phyloP scores from a whole-genome alignment of 2,797 vertebrate genomes.

The Poeciliopsis paucimaculata region DNA sequence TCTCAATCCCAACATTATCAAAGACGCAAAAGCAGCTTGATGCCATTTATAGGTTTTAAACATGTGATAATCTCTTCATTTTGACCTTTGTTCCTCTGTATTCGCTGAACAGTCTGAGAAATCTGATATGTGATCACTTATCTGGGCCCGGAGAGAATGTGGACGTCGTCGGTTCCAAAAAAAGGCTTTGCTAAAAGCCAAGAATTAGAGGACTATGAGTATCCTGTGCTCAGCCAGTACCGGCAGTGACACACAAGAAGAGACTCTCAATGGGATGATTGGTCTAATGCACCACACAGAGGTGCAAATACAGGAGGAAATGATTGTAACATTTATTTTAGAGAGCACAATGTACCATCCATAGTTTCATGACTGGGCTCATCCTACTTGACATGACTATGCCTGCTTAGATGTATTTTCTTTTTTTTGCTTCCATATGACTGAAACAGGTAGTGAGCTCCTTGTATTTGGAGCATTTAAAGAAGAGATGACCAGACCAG shows the following conservation, averaged over 20 bases:
- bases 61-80: constrained; percentile 5
- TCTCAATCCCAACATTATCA: not conserved
- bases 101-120: constrained; percentile 33
- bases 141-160: constrained; percentile 34
- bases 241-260: constrained; percentile 41
- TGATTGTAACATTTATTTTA: constrained; percentile 20
- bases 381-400: not conserved
- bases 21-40: not conserved
- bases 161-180: constrained; percentile 60
- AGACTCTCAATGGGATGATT: constrained; percentile 42
- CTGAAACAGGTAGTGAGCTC: not conserved
- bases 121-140: constrained; percentile 55
- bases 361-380: constrained; percentile 3
- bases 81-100: constrained; percentile 35
- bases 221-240: constrained; percentile 31
- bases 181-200: constrained; percentile 47
- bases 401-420: not conserved
- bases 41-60: not conserved
- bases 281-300: constrained; percentile 38
- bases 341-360: constrained; percentile 6
- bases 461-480: not conserved
- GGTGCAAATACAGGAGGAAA: constrained; percentile 29
- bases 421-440: constrained; percentile 2
- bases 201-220: constrained; percentile 51
- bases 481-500: not conserved